Conservation (phyloP, 1,140 invertebrate genomes). For the Potamilus streckersoni region DNA sequence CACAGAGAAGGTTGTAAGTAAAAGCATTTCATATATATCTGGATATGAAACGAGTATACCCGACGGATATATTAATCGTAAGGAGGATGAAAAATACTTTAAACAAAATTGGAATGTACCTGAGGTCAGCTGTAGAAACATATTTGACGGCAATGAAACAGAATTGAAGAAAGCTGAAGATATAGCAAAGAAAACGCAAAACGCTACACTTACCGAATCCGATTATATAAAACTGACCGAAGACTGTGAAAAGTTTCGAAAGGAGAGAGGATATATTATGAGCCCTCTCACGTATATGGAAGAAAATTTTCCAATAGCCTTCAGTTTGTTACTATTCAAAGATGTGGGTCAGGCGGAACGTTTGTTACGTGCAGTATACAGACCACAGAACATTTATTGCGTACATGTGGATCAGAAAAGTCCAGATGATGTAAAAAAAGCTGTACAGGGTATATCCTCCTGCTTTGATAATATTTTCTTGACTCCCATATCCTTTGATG, state of each 20-base stretch:
- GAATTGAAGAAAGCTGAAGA: background rate
- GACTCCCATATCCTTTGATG: slow-evolving; percentile 30
- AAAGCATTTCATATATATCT: too few relatives aligned
- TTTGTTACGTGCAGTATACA: slow-evolving; percentile 56
- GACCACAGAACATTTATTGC: slow-evolving; percentile 64
- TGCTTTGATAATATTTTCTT: slow-evolving; percentile 61
- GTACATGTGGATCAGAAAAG: slow-evolving; percentile 61
- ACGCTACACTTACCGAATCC: background rate
- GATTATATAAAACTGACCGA: slow-evolving; percentile 1
- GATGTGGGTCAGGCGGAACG: slow-evolving; percentile 52
- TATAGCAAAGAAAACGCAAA: background rate
- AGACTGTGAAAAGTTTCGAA: slow-evolving; percentile 18
- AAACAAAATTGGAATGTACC: too few relatives aligned
- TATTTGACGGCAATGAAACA: background rate
- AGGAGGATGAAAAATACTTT: too few relatives aligned
- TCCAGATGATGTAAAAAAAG: slow-evolving; percentile 13
- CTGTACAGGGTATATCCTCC: slow-evolving; percentile 38
- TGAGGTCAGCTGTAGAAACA: slow-evolving; percentile 1
- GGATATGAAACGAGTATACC: too few relatives aligned
- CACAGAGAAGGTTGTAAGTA: too few relatives aligned
- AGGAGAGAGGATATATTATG: slow-evolving; percentile 35
- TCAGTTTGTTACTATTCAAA: slow-evolving; percentile 55
- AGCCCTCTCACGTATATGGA: slow-evolving; percentile 36
- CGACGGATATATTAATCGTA: too few relatives aligned
- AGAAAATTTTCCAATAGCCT: slow-evolving; percentile 54